phyloP scores from a whole-genome alignment of 2,113 vertebrate genomes.

The Telmatochromis sp. region DNA sequence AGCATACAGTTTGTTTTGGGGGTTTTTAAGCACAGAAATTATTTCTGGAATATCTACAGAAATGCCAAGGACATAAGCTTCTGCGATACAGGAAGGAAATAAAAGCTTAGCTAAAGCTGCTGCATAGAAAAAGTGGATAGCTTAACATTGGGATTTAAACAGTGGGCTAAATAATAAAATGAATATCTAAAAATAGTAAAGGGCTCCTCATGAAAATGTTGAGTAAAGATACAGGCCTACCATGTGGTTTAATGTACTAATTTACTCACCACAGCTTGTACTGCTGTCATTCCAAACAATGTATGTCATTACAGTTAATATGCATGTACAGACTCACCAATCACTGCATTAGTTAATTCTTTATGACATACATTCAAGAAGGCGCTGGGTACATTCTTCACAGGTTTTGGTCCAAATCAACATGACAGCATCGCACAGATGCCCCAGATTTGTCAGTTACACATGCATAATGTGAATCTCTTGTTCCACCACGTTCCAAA shows the following conservation, averaged over 20 bases:
- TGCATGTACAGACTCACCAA: neutral
- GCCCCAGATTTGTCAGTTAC: neutral
- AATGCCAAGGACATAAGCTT: neutral
- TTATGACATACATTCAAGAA: neutral
- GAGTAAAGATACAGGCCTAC: neutral
- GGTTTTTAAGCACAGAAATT: accelerated
- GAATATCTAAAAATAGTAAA: neutral
- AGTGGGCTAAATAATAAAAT: neutral
- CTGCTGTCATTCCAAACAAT: neutral
- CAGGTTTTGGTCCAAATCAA: neutral
- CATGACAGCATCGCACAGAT: neutral
- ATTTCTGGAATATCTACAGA: neutral
- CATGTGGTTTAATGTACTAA: neutral
- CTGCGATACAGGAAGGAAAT: neutral
- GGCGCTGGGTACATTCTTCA: neutral
- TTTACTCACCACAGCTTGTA: neutral
- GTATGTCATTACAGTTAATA: neutral
- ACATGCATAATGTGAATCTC: neutral
- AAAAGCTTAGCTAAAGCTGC: neutral
- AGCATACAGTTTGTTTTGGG: neutral
- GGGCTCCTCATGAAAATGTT: neutral
- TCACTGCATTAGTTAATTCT: neutral
- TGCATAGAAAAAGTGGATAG: neutral
- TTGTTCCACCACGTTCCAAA: neutral
- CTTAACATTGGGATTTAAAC: neutral